phyloP scores from a whole-genome alignment of 2,797 vertebrate genomes.

The Bucorvus abyssinicus region DNA sequence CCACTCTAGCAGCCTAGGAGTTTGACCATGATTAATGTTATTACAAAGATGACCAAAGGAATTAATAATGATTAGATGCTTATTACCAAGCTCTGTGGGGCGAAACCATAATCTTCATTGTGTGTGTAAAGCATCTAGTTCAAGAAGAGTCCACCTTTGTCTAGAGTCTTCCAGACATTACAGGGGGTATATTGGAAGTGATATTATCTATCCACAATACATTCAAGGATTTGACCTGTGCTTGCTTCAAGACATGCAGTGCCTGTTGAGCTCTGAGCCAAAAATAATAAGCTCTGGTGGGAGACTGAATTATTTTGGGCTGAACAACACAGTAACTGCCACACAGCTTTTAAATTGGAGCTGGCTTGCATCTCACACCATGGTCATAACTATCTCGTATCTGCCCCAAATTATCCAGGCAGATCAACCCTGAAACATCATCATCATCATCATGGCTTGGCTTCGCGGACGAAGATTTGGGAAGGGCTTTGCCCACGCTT shows the following conservation, averaged over 20 bases:
- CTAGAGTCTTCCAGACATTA: not conserved
- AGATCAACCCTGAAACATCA: too few species aligned
- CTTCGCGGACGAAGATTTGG: too few species aligned
- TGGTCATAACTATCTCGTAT: not conserved
- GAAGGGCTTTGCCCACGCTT: too few species aligned
- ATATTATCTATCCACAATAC: not conserved
- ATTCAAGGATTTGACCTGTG: not conserved
- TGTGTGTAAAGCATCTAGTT: not conserved
- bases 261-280: not conserved
- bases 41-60: not conserved
- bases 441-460: too few species aligned
- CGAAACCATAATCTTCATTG: not conserved
- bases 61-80: slow-evolving; percentile 35
- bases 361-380: fast-evolving
- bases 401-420: not conserved
- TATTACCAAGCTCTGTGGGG: not conserved
- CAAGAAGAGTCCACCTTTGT: not conserved
- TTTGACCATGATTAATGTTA: not conserved
- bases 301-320: not conserved
- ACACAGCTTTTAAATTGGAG: not conserved
- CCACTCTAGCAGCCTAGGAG: not conserved
- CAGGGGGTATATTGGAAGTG: not conserved
- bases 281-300: slow-evolving; percentile 31
- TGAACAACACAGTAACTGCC: not conserved
- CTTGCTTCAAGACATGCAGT: not conserved